phyloP scores from a whole-genome alignment of 2,113 vertebrate species.

The Chamaea fasciata region DNA sequence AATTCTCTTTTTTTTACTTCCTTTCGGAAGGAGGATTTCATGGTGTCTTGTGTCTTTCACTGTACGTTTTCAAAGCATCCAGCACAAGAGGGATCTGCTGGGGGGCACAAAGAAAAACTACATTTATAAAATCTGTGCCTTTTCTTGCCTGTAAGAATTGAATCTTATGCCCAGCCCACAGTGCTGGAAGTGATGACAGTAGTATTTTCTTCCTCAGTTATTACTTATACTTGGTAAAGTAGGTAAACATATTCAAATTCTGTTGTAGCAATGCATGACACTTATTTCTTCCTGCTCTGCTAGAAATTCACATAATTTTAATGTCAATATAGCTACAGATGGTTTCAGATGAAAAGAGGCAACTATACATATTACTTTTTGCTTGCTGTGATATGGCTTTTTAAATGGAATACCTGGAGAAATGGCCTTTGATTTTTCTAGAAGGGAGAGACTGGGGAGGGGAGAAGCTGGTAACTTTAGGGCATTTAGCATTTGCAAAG shows the following conservation, averaged over 20 bases:
- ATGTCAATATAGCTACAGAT: background rate
- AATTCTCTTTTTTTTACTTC: background rate
- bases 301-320: background rate
- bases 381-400: background rate
- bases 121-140: background rate
- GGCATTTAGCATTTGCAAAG: background rate
- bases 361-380: background rate
- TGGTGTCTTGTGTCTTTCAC: background rate
- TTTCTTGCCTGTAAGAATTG: background rate
- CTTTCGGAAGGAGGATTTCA: background rate
- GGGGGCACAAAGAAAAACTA: background rate
- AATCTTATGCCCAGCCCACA: background rate
- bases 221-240: background rate
- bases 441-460: background rate
- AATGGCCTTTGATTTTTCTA: background rate
- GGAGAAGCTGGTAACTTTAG: background rate
- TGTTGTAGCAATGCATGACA: background rate
- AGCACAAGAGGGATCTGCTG: background rate
- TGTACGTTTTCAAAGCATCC: background rate
- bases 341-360: background rate
- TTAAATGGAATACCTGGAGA: background rate
- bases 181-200: background rate
- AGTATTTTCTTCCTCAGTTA: background rate
- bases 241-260: constrained; percentile 16
- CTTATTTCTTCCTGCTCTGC: background rate